Evolutionary conservation across 1,140 invertebrate species (phyloP).

Genomic region (Penaeus japonicus): DNA sequence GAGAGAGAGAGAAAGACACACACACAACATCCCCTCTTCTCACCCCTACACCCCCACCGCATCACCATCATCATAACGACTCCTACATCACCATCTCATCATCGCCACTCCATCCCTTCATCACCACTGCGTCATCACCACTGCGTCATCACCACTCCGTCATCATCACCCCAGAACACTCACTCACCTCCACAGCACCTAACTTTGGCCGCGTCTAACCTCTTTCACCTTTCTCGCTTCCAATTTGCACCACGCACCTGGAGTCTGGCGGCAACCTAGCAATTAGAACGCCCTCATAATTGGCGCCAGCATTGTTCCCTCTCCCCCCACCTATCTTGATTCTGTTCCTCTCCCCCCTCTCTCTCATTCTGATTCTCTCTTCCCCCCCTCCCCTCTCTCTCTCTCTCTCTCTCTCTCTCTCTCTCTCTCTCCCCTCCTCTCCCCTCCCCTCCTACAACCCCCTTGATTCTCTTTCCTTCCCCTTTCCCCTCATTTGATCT

Average conservation of each 20-base stretch:
- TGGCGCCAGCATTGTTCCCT: constrained; percentile 29
- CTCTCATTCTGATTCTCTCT: too few species aligned
- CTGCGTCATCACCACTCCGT: too few species aligned
- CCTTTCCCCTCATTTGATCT: too few species aligned
- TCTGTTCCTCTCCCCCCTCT: neutral
- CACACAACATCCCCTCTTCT: too few species aligned
- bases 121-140: neutral
- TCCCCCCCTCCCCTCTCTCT: neutral
- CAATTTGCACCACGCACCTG: constrained; percentile 35
- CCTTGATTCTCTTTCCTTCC: neutral
- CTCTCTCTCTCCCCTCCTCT: neutral
- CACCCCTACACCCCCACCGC: too few species aligned
- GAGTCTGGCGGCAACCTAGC: constrained; percentile 31
- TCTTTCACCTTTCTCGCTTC: neutral
- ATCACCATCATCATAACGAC: too few species aligned
- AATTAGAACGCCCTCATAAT: constrained; percentile 38
- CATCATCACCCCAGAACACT: too few species aligned
- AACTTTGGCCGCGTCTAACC: too few species aligned
- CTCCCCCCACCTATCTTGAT: neutral
- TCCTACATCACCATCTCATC: neutral
- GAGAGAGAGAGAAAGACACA: too few species aligned
- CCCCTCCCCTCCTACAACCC: neutral
- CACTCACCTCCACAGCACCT: neutral
- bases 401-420: too few species aligned
- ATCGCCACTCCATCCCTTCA: too few species aligned